Base-by-base conservation (phyloP, 1,140 invertebrate species). In the Eurosta solidaginis region DNA sequence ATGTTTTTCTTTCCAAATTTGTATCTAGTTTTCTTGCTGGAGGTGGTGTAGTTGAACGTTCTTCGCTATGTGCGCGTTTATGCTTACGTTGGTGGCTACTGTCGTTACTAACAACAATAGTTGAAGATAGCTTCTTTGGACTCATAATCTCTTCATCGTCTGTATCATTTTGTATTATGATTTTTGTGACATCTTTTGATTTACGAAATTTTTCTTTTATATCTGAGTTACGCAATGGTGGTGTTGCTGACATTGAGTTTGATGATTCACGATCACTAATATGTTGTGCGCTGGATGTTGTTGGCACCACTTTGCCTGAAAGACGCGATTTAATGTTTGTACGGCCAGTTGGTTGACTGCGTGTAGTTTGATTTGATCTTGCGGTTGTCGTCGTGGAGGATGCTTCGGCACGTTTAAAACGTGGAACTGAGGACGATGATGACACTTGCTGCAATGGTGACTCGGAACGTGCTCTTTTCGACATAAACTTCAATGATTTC, bases 171-270 rank as follows among this genome's bases (percentile, higher is more conserved):
- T 85, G 85, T 4, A 86, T 82, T 22, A 87, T 82, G 17, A 83
- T 87, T 75, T 87, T 88, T 33, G 87, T 86, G 12, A 86, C 76
- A 52, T 87, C 84, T 77, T 85, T 88, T 25, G 81, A 78, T 79
- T 86, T 84, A 68, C 87, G 81, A 44, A 84, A 78, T 3, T 82
- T 79, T 74, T 86, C 83, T 17, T 77, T 75, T 27, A 79, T 42
- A 59, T 79, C 79, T 14, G 79, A 22, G 42, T 74, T 73, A 47
- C 27, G 47, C 20, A 78, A 63, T 49, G 83, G 83, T 6, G 84
- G 84, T 52, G 79, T 68, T 25, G 82, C 74, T 36, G 36, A 22
- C 2, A 50, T n/a, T 12, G 74, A 52, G 9, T 40, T 54, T 0
- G 78, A 75, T 10, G 78, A 78, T 20, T 82, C 84, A 9, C 81